phyloP scores from a whole-genome alignment of 2,797 vertebrate genomes.

The Falco berigora region DNA sequence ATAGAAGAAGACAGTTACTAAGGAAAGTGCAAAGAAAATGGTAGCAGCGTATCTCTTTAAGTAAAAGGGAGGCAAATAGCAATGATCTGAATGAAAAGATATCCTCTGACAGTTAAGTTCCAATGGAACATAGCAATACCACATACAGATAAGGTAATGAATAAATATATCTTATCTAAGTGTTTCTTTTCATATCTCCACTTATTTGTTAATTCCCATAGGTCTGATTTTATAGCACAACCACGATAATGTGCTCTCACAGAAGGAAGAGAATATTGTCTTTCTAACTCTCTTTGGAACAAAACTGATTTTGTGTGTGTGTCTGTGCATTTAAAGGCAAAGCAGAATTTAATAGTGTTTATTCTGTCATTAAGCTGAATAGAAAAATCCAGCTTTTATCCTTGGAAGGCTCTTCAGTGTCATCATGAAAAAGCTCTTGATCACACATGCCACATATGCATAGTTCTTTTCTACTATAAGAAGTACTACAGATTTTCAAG shows the following conservation, averaged over 20 bases:
- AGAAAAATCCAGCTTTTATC: background rate
- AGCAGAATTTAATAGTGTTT: background rate
- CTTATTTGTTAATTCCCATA: background rate
- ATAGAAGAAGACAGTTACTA: background rate
- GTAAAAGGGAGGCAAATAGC: background rate
- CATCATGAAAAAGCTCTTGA: background rate
- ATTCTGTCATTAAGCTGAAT: background rate
- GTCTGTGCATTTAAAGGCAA: background rate
- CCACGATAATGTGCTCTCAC: background rate
- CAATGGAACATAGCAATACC: constrained; percentile 5
- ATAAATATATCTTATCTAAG: background rate
- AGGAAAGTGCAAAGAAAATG: constrained; percentile 8
- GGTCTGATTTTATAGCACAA: background rate
- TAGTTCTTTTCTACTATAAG: background rate
- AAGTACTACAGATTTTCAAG: background rate
- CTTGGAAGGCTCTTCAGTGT: background rate
- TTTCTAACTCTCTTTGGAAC: background rate
- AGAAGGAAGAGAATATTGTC: background rate
- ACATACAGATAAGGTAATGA: background rate
- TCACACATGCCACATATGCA: accelerated
- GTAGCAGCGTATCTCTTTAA: background rate
- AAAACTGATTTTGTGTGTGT: background rate
- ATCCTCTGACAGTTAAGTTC: constrained; percentile 35
- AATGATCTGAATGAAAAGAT: constrained; percentile 36
- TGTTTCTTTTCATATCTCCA: background rate